Evolutionary conservation across 2,888 invertebrate genomes (phyloP), one percentile per base, ranked within the genome.

Genomic region (Callinectes sapidus): DNA sequence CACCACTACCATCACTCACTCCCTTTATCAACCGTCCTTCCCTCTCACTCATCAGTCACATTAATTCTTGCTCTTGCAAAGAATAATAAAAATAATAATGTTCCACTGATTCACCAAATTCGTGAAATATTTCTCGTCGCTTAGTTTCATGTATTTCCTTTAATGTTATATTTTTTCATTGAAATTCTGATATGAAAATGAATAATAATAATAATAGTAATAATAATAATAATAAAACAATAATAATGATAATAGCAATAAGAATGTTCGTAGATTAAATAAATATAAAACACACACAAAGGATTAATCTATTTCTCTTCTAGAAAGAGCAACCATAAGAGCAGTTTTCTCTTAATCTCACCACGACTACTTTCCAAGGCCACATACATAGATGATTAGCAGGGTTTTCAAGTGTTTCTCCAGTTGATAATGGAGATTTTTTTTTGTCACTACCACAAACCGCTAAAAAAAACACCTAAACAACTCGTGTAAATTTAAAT

Each of bases 31-130:
- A 16, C 81, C 35, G 81, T 81, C 81, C 81, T 81, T 81, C 35
- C 32, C 35, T 81, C 16, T 81, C 81, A 81, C 81, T 81, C 81
- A 81, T 81, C 71, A 28, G 71, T 71, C 71, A 71, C 71, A 71
- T 71, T 28, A 71, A 71, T 71, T 71, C 13, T 71, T 71, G 13
- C 10, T n/a, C 71, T 71, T 6, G 2, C 2, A 23, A 23, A 23
- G 13, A 61, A 61, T n/a, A n/a, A n/a, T n/a, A 61, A 71, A 71
- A 71, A n/a, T n/a, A n/a, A n/a, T n/a, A n/a, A n/a, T n/a, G 71
- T 71, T 71, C 10, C 71, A 28, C 71, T n/a, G 71, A 28, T 28
- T 71, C 28, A 28, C 71, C 28, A 71, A 28, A n/a, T 71, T 61
- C 23, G 18, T 18, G 61, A 23, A 61, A 23, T 71, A 28, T 71